Evolutionary conservation across 2,888 invertebrate species (phyloP), one percentile per base, ranked within the genome.

Genomic region (Cataglyphis cursor): DNA sequence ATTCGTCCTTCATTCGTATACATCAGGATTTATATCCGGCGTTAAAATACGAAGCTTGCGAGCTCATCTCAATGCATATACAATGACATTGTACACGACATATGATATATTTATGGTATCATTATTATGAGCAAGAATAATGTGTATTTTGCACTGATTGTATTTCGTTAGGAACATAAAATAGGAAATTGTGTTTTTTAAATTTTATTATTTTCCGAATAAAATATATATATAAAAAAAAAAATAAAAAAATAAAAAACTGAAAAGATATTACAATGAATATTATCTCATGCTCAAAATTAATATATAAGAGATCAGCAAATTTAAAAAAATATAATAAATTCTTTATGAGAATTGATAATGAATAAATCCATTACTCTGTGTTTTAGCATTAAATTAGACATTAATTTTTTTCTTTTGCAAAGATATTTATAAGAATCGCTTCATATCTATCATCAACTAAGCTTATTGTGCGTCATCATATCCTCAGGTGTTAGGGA

Each of bases 401-500:
- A 10, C 12, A 18, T 54, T 28, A 9, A 10, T 54, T 38, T n/a
- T 44, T 66, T 21, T 18, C 24, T 31, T 59, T 21, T 66, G 18
- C 57, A 41, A 15, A 59, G 44, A 31, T 44, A 57, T 65, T 75
- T 28, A 54, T 31, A 68, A 78, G 78, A 35, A 51, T n/a, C 38
- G 51, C 18, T 51, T 51, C 31, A 0, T 28, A 15, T 24, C 24
- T 70, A n/a, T 66, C 15, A 41, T 59, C 57, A 28, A 57, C 70
- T 41, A 59, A 72, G 18, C 35, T n/a, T 59, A 31, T 61, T 38
- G 1, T 59, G 72, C 78, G 73, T 72, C 44, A 72, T 59, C 78
- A 21, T 38, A 78, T 68, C 41, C 44, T 72, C 72, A 78, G 78
- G 72, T 80, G 44, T 8, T 78, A 68, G 66, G 41, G 41, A 4